Evolutionary conservation across 2,888 invertebrate species (phyloP).

Genomic region (Argynnis bischoffii): DNA sequence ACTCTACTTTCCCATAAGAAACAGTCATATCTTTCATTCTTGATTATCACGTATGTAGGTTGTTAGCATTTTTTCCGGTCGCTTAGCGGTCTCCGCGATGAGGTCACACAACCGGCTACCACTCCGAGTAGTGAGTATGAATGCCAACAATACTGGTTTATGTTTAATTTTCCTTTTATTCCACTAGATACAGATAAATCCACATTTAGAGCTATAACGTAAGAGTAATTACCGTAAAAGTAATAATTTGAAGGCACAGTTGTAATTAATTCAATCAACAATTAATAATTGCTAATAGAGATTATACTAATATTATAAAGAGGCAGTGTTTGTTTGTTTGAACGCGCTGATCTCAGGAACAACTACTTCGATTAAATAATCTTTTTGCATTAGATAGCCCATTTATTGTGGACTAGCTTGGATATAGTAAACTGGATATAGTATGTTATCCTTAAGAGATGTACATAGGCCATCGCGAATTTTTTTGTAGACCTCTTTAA

Average conservation of each 20-base stretch:
- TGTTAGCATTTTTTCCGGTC: conserved; percentile 63
- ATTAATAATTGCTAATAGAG: too few species aligned
- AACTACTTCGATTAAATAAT: too few species aligned
- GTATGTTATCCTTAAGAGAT: too few species aligned
- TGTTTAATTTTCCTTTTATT: conserved; percentile 27
- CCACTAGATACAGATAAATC: not conserved
- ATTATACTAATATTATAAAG: not conserved
- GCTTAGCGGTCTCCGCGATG: conserved; percentile 60
- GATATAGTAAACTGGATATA: too few species aligned
- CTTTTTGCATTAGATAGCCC: too few species aligned
- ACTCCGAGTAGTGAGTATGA: conserved; percentile 2
- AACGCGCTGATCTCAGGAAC: too few species aligned
- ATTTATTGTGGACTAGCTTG: too few species aligned
- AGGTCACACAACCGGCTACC: conserved; percentile 31
- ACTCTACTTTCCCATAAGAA: conserved; percentile 4
- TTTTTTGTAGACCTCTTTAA: too few species aligned
- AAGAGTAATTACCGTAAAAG: not conserved
- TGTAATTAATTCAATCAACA: too few species aligned
- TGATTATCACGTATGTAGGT: conserved; percentile 32
- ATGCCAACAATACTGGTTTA: conserved; percentile 27
- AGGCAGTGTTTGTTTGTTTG: too few species aligned
- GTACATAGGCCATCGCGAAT: too few species aligned
- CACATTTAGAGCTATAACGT: conserved; percentile 1
- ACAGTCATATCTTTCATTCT: conserved; percentile 13
- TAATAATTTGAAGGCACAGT: too few species aligned